A percentile compares a stretch with the other conserved stretches of the same genome.
These are phyloP conservation scores for Psilanteris sp. DNA, from an alignment of 1,140 invertebrate genomes.

Conservation along the genomic window DNA sequence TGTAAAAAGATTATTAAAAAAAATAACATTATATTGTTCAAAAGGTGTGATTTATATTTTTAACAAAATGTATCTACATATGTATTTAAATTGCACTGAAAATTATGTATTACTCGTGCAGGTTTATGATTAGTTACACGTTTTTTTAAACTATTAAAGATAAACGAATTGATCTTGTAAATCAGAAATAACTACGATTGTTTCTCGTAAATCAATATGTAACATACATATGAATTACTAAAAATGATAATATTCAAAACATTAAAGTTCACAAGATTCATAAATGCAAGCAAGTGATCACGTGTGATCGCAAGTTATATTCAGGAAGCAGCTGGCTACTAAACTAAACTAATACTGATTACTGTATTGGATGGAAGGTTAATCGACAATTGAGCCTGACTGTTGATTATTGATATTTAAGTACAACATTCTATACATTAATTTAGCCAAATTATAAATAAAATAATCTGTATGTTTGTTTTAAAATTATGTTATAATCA, in stretches of 20 bases:
- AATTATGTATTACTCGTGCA: too few species aligned
- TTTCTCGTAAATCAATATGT: conserved; percentile 25
- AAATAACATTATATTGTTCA: too few species aligned
- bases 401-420: conserved; percentile 59
- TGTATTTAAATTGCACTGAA: too few species aligned
- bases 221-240: conserved; percentile 1
- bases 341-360: conserved; percentile 59
- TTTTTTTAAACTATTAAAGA: too few species aligned
- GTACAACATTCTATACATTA: conserved; percentile 33
- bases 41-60: too few species aligned
- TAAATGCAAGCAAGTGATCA: conserved; percentile 47
- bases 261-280: conserved; percentile 33
- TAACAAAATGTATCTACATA: too few species aligned
- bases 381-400: conserved; percentile 56
- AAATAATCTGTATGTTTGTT: too few species aligned
- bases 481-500: conserved; percentile 4
- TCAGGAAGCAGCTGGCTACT: conserved; percentile 60
- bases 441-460: conserved; percentile 53
- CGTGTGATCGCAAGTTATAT: conserved; percentile 49
- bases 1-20: too few species aligned
- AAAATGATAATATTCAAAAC: conserved; percentile 29
- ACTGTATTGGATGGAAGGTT: conserved; percentile 46
- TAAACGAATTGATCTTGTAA: conserved; percentile 7
- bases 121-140: too few species aligned
- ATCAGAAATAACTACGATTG: conserved; percentile 9